Evolutionary conservation across 1,140 invertebrate genomes (phyloP).

Genomic region (Copidosoma floridanum): DNA sequence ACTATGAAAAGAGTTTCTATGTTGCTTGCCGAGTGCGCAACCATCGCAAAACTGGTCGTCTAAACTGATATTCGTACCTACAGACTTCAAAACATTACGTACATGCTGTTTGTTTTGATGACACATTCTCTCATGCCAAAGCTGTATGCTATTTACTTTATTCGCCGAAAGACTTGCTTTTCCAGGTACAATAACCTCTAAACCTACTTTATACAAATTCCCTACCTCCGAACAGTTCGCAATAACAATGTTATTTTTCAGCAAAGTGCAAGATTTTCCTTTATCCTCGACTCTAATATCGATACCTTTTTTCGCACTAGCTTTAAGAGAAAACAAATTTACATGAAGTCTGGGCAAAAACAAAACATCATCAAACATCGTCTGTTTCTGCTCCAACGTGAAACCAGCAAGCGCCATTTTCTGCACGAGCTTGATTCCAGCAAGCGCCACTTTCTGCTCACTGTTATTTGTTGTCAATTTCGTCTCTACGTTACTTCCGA

Average conservation of each 20-base stretch:
- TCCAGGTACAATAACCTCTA: not conserved
- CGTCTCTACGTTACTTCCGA: too few species aligned
- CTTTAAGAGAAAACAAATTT: not conserved
- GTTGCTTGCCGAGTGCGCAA: not conserved
- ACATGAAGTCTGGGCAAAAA: not conserved
- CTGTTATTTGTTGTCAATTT: not conserved
- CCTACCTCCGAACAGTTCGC: not conserved
- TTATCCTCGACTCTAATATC: not conserved
- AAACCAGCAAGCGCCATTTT: too few species aligned
- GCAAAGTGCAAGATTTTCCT: not conserved
- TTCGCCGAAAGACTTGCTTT: not conserved
- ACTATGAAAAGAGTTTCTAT: not conserved
- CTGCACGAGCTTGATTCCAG: too few species aligned
- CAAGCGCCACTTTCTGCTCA: too few species aligned
- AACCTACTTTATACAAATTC: conserved; percentile 9
- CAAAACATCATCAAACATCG: not conserved
- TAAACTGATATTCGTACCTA: too few species aligned
- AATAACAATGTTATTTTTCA: not conserved
- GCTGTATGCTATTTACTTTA: not conserved
- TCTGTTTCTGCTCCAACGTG: not conserved
- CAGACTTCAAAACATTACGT: not conserved
- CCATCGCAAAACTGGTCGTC: not conserved
- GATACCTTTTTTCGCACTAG: not conserved
- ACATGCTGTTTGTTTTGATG: not conserved
- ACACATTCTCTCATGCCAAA: not conserved